A percentile compares a stretch with the other conserved stretches of the same genome.
Conservation (phyloP, 2,113 vertebrate species). For the Grallaria varia region DNA sequence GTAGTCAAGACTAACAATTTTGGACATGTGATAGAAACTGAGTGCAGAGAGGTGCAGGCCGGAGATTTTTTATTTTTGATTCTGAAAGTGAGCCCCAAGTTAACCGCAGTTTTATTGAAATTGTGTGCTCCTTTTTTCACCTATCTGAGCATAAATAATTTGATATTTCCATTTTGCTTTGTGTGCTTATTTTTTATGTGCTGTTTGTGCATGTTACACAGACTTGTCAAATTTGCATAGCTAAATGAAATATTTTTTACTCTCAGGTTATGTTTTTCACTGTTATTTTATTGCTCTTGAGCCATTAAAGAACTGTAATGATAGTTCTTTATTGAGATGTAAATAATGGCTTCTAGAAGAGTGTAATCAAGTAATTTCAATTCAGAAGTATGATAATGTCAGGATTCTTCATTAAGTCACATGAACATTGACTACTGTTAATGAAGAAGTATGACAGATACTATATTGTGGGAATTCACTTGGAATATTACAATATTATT, state of each 20-base stretch:
- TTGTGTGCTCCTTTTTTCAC: background rate
- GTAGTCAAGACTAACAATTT: background rate
- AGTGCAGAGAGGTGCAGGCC: background rate
- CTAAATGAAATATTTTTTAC: background rate
- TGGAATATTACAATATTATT: background rate
- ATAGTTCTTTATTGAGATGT: conserved; percentile 5
- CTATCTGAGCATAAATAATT: background rate
- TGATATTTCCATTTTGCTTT: background rate
- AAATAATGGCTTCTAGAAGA: conserved; percentile 35
- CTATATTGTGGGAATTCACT: background rate
- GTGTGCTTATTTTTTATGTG: background rate
- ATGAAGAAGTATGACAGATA: background rate
- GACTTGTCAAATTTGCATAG: background rate
- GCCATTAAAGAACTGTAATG: background rate
- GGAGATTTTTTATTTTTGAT: background rate
- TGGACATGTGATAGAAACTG: background rate
- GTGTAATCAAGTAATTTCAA: background rate
- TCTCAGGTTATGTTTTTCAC: background rate
- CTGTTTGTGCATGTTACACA: background rate
- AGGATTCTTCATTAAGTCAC: conserved; percentile 13
- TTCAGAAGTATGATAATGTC: conserved; percentile 7
- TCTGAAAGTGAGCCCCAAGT: background rate
- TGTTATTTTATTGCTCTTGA: background rate
- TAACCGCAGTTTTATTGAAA: background rate
- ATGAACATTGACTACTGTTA: background rate